phyloP scores from a whole-genome alignment of 2,888 invertebrate genomes.

The Atethmia centrago region DNA sequence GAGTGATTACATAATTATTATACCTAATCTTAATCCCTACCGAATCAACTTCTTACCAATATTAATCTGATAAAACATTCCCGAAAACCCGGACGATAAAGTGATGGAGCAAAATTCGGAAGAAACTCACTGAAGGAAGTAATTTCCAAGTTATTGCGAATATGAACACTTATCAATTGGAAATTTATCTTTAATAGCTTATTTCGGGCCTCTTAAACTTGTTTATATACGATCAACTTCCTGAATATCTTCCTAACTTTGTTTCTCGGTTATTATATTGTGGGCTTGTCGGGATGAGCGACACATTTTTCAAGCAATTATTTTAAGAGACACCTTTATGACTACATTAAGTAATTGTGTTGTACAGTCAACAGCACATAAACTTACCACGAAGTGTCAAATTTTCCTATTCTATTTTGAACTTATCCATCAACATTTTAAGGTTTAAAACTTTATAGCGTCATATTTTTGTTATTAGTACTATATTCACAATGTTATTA shows the following conservation, averaged over 20 bases:
- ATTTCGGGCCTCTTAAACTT: conserved; percentile 55
- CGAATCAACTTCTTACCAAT: conserved; percentile 6
- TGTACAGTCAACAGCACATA: too few relatives aligned
- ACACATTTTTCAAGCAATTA: conserved; percentile 29
- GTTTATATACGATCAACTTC: conserved; percentile 56
- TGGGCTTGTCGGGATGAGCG: conserved; percentile 7
- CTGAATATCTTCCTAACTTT: conserved; percentile 48
- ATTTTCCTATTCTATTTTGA: too few relatives aligned
- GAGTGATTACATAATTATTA: neutral
- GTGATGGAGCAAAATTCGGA: conserved; percentile 46
- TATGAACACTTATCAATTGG: conserved; percentile 59
- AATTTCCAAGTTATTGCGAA: conserved; percentile 60
- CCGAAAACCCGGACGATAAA: conserved; percentile 30
- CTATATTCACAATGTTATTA: neutral
- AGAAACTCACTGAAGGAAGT: conserved; percentile 46
- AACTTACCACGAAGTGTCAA: too few relatives aligned
- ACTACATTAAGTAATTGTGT: neutral
- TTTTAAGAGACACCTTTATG: conserved; percentile 4
- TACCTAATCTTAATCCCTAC: neutral
- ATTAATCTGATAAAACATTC: conserved; percentile 29
- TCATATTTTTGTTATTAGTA: neutral
- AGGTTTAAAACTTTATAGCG: neutral
- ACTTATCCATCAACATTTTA: too few relatives aligned
- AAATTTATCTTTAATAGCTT: conserved; percentile 55
- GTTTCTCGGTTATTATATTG: conserved; percentile 33